Evolutionary conservation across 2,797 vertebrate genomes (phyloP), one percentile per base, ranked within the genome.

Genomic region (Lacerta agilis): DNA sequence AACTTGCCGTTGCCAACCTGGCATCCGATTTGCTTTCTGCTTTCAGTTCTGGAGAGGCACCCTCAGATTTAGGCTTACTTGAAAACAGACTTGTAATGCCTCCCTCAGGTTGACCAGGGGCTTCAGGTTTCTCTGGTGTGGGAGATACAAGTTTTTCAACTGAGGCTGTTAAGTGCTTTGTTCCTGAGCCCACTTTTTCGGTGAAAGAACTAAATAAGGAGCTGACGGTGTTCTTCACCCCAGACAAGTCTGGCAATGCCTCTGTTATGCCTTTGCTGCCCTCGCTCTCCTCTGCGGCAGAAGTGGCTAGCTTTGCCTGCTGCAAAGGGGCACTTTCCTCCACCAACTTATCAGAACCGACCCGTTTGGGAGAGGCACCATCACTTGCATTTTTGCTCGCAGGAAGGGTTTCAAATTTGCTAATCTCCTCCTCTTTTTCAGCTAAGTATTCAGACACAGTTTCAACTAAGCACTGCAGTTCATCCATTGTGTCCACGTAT

Each of bases 381-480:
- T 92, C 91, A 9, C 61, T 3, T 1, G 17, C 33, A 87, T 90
- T 94, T 94, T 91, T 97, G n/a, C 94, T 93, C 94, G 97, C 97
- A 72, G 98, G 95, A 86, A 98, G 88, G 1, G 97, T 94, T 93
- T 97, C 97, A 93, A 98, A 98, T 87, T 96, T 98, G 86, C 96
- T 99, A 84, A 99, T 98, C 96, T 99, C 99, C 91, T 99, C 98
- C 94, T 99, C 98, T 92, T 99, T 99, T 90, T 98, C 97, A 85
- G 98, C 98, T 89, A 99, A 96, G 93, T 99, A 99, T 93, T 99
- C 98, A 73, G 99, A 99, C 73, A 99, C 99, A 0, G 98, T 98
- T 94, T 99, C 97, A 77, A 99, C 98, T 73, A 99, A 97, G 94
- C 97, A 98, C 76, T 99, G 98, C 89, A 99, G 97, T 92, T 99